These are phyloP conservation scores for Notiomystis cincta DNA, from an alignment of 2,113 vertebrate species.

Conservation along the genomic window DNA sequence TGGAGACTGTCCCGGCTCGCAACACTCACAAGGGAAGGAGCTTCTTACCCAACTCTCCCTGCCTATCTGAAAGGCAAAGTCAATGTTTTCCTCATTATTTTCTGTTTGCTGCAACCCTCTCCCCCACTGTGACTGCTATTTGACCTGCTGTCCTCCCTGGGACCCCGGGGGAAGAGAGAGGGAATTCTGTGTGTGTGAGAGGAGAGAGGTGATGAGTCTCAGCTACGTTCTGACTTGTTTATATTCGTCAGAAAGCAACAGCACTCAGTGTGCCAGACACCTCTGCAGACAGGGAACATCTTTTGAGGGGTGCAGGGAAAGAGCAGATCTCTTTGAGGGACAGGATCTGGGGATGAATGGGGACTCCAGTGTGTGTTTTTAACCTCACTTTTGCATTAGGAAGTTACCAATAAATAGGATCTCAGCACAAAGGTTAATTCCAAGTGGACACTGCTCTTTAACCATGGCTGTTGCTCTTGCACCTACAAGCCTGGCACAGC, in stretches of 20 bases:
- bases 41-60: conserved; percentile 15
- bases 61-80: conserved; percentile 33
- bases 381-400: not conserved
- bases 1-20: not conserved
- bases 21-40: not conserved
- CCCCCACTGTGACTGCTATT: conserved; percentile 58
- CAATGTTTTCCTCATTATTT: conserved; percentile 50
- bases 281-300: not conserved
- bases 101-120: conserved; percentile 45
- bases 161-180: conserved; percentile 16
- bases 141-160: conserved; percentile 28
- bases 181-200: not conserved
- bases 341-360: not conserved
- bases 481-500: not conserved
- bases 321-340: not conserved
- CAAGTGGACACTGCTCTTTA: not conserved
- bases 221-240: not conserved
- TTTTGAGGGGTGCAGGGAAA: not conserved
- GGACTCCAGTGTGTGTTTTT: not conserved
- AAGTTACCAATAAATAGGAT: not conserved
- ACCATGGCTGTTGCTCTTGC: not conserved
- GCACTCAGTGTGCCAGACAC: not conserved
- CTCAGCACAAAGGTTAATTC: not conserved
- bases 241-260: not conserved
- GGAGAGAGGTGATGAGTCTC: not conserved